Conservation (phyloP, 35 echinoderm and acorn worm genomes). For the Lytechinus pictus region DNA sequence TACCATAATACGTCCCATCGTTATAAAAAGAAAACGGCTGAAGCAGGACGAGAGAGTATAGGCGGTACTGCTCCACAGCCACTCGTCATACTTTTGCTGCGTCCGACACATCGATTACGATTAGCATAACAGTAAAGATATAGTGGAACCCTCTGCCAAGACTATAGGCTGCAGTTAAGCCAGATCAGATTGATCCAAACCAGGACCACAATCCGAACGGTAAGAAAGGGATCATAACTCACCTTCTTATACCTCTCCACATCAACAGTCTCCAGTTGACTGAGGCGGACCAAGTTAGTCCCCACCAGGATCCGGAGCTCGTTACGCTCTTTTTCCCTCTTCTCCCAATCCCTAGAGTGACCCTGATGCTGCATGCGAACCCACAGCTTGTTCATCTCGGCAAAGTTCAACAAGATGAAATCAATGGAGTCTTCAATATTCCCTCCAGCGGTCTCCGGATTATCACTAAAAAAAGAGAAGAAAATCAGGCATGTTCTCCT, state of each 20-base stretch:
- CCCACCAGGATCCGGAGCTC: conserved; percentile 93
- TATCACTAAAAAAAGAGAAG: conserved; percentile 56
- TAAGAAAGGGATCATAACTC: not conserved
- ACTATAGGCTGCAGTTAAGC: no score
- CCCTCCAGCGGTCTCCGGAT: conserved; percentile 59
- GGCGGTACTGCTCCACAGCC: no score
- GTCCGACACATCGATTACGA: no score
- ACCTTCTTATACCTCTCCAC: conserved; percentile 91
- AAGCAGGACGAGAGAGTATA: no score
- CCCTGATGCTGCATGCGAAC: conserved; percentile 89
- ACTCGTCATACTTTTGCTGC: no score
- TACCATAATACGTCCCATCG: no score
- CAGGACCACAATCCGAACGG: not conserved
- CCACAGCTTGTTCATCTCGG: conserved; percentile 99
- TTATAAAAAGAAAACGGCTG: no score
- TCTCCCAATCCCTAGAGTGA: conserved; percentile 74
- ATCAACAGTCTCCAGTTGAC: conserved; percentile 90
- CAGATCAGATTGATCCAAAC: not conserved
- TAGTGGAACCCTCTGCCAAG: no score
- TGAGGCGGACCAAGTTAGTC: conserved; percentile 93
- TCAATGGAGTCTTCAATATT: conserved; percentile 89
- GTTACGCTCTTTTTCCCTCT: conserved; percentile 81
- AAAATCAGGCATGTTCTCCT: no score
- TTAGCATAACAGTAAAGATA: no score
- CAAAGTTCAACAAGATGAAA: conserved; percentile 99